Conservation (phyloP, 2,888 invertebrate genomes). For the Marronus borbonicus region DNA sequence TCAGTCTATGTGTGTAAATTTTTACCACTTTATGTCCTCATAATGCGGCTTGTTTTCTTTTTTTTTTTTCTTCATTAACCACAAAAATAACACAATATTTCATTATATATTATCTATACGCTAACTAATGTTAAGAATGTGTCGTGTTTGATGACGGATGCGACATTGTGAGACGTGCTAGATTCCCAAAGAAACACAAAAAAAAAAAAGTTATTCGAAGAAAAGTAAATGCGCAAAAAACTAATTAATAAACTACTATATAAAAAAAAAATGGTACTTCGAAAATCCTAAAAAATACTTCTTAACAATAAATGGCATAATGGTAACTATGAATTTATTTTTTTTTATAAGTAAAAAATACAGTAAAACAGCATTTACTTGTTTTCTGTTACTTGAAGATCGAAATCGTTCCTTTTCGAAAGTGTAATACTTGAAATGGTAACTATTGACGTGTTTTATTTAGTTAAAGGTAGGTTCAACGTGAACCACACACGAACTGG, state of each 20-base stretch:
- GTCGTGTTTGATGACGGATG: conserved; percentile 49
- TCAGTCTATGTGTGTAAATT: conserved; percentile 41
- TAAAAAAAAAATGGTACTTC: conserved; percentile 48
- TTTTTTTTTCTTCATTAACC: conserved; percentile 38
- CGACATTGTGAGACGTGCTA: conserved; percentile 41
- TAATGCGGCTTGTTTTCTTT: conserved; percentile 51
- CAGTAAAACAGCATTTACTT: conserved; percentile 22
- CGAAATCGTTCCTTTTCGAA: not conserved
- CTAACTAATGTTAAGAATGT: conserved; percentile 57
- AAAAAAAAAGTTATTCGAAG: not conserved
- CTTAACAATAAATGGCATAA: conserved; percentile 51
- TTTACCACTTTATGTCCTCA: conserved; percentile 51
- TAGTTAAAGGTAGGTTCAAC: not conserved
- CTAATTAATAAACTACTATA: conserved; percentile 24
- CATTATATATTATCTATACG: conserved; percentile 56
- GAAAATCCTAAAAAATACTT: conserved; percentile 41
- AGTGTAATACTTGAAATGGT: conserved; percentile 30
- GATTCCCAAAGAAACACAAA: conserved; percentile 36
- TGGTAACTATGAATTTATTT: conserved; percentile 55
- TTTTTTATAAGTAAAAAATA: not conserved
- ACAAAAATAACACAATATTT: conserved; percentile 58
- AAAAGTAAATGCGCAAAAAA: conserved; percentile 27
- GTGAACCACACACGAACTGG: conserved; percentile 2
- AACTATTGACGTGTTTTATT: conserved; percentile 28
- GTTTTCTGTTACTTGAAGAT: conserved; percentile 10